Conservation (phyloP, 2,113 vertebrate genomes). For the Neogale vison region DNA sequence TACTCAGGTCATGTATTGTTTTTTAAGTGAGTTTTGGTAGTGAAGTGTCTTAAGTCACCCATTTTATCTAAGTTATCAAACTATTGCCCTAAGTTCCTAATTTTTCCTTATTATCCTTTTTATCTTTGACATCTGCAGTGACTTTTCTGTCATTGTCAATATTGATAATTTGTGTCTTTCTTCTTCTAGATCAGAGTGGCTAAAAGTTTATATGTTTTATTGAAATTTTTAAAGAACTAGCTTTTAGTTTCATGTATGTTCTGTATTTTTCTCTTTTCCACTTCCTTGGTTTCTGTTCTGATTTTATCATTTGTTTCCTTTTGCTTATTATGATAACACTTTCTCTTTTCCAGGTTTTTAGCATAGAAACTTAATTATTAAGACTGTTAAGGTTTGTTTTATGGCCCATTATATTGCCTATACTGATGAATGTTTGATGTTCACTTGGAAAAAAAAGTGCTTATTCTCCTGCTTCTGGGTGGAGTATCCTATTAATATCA, state of each 20-base stretch:
- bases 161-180: background rate
- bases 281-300: background rate
- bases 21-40: background rate
- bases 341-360: background rate
- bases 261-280: background rate
- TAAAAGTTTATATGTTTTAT: background rate
- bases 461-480: background rate
- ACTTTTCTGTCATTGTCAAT: constrained; percentile 15
- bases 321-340: background rate
- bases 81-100: background rate
- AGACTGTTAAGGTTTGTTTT: background rate
- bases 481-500: background rate
- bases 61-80: constrained; percentile 8
- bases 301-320: background rate
- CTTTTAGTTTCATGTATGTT: constrained; percentile 9
- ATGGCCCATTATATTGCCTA: background rate
- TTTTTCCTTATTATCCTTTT: constrained; percentile 20
- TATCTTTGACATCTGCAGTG: background rate
- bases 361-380: background rate
- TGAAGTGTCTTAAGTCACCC: background rate
- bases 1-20: background rate
- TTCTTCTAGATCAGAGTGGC: background rate
- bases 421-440: background rate
- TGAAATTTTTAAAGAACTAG: background rate
- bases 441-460: background rate